Base-by-base conservation (phyloP, 2,888 invertebrate genomes). In the Acronicta psi region DNA sequence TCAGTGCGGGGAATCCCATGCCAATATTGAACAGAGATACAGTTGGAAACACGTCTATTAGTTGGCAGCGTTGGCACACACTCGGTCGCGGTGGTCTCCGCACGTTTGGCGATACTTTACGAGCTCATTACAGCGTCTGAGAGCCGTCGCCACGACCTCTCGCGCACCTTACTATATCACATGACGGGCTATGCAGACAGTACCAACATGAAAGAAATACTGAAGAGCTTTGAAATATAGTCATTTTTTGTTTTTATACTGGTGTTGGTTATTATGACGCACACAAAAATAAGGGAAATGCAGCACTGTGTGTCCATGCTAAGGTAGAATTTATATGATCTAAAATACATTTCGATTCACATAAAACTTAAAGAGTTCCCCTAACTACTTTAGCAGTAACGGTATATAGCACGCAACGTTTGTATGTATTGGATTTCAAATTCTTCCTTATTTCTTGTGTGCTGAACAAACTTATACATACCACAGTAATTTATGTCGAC, bases 111-210 rank as follows among this genome's bases (percentile, higher is more conserved):
- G 75, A 76, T 75, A 73, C 50, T 78, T 81, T 77, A 81, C 69
- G 74, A 75, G 60, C 69, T 77, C 77, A 71, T 79, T 79, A 80
- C 66, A 57, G 56, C 61, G 80, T 80, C 82, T 81, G 69, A 53
- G 55, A 54, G 45, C 45, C 36, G 70, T 66, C 66, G 53, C 51
- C 59, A 41, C 60, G 42, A 25, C 49, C 42, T 57, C 55, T 73
- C 66, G 56, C 56, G 47, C 75, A 59, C 63, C 55, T 71, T 63
- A 62, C 72, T 71, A 75, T 75, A 60, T 67, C 70, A 59, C 54
- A 75, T 61, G 58, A 47, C 58, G 41, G 51, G 49, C 45, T 38
- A 37, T 61, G 53, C 51, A 55, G 51, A 52, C 45, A 29, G 31
- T 65, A 37, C 46, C 36, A 57, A 47, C 52, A 53, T 38, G 31